These are phyloP conservation scores for Centropyge bicolor DNA, from an alignment of 2,797 vertebrate genomes.

Conservation along the genomic window DNA sequence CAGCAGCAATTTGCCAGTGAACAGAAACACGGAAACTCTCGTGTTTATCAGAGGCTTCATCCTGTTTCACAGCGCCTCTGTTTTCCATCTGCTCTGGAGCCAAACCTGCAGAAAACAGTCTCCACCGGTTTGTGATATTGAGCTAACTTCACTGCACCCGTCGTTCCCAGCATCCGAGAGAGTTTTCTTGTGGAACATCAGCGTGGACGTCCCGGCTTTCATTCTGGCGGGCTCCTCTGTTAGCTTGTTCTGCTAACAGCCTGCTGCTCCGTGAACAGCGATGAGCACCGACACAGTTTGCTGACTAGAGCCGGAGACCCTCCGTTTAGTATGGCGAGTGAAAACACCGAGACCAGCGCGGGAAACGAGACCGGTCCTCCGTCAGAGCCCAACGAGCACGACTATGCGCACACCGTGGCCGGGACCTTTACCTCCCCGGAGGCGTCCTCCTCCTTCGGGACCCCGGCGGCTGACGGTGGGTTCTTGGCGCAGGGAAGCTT, in stretches of 20 bases:
- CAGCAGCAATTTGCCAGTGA: fast-evolving
- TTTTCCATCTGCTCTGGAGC: slow-evolving; percentile 2
- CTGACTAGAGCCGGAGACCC: neutral
- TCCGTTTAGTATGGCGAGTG: slow-evolving; percentile 52
- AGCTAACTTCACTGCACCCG: neutral
- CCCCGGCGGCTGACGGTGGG: neutral
- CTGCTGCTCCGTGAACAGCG: neutral
- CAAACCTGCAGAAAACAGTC: neutral
- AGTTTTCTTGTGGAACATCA: fast-evolving
- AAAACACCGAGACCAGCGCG: slow-evolving; percentile 20
- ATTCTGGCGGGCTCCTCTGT: slow-evolving; percentile 18
- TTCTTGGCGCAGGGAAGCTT: neutral
- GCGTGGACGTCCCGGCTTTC: neutral
- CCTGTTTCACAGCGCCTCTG: slow-evolving; percentile 29
- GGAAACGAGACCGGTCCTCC: neutral
- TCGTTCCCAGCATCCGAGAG: neutral
- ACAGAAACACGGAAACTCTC: slow-evolving; percentile 36
- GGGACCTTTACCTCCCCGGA: neutral
- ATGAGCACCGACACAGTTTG: slow-evolving; percentile 19
- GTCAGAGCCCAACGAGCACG: slow-evolving; percentile 68
- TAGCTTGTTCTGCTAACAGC: slow-evolving; percentile 2
- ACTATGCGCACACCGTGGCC: slow-evolving; percentile 63
- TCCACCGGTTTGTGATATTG: fast-evolving
- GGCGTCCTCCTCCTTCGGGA: neutral
- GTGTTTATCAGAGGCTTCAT: slow-evolving; percentile 55